Conservation (phyloP, 1,140 invertebrate species). For the Aleiodes sp. region DNA sequence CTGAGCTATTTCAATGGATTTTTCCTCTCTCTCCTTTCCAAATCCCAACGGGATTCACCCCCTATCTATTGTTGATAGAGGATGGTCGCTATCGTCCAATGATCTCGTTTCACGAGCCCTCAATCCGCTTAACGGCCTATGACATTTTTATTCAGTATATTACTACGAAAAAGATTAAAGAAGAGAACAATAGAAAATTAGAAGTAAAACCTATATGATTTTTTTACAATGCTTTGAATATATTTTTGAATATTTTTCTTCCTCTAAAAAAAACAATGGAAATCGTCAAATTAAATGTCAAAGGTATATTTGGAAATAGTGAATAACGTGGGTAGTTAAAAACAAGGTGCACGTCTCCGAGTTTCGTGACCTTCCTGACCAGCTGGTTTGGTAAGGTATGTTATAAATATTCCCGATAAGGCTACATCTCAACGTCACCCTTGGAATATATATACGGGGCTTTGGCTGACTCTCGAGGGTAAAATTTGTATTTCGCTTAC, state of each 20-base stretch:
- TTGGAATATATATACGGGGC: not conserved
- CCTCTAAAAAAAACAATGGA: too few species aligned
- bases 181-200: too few species aligned
- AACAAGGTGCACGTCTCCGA: not conserved
- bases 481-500: conserved; percentile 5
- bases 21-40: not conserved
- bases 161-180: not conserved
- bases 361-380: not conserved
- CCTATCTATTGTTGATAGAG: conserved; percentile 9
- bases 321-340: not conserved
- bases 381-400: not conserved
- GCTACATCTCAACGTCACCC: conserved; percentile 2
- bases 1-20: not conserved
- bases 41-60: not conserved
- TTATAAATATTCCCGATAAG: conserved; percentile 18
- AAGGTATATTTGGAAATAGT: too few species aligned
- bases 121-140: not conserved
- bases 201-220: not conserved
- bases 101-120: not conserved
- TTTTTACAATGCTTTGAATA: not conserved
- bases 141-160: conserved; percentile 7
- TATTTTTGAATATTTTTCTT: not conserved
- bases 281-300: too few species aligned
- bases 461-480: not conserved
- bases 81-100: not conserved